Evolutionary conservation across 2,113 vertebrate genomes (phyloP).

Genomic region (Sorex araneus): DNA sequence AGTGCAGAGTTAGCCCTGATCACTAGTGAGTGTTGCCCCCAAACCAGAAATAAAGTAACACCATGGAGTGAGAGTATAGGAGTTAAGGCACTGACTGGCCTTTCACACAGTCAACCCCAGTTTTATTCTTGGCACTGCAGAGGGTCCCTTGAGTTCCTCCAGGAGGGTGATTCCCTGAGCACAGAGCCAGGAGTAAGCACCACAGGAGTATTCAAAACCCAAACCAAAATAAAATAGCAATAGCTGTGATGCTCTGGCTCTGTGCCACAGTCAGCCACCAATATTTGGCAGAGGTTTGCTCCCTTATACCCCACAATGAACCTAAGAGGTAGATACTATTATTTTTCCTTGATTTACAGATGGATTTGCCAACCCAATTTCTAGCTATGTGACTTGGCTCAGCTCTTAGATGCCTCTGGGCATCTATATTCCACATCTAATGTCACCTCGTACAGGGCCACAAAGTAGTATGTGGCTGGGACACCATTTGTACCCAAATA

Average conservation of each 20-base stretch:
- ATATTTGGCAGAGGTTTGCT: not conserved
- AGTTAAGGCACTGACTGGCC: no score
- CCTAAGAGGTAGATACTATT: not conserved
- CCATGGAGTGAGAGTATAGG: no score
- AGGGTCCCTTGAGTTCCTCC: no score
- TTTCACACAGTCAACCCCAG: no score
- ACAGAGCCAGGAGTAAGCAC: no score
- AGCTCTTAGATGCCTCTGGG: not conserved
- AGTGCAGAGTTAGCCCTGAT: no score
- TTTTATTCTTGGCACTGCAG: no score
- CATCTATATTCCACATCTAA: slow-evolving; percentile 10
- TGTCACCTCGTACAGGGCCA: not conserved
- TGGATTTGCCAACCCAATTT: not conserved
- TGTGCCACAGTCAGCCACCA: not conserved
- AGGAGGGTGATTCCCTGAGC: no score
- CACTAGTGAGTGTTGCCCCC: no score
- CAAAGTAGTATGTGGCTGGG: slow-evolving; percentile 19
- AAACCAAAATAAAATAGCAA: no score
- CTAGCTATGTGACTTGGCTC: not conserved
- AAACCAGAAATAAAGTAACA: no score
- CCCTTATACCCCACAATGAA: slow-evolving; percentile 18
- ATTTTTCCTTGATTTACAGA: slow-evolving; percentile 14
- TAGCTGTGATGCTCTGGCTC: not conserved
- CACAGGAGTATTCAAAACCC: no score
- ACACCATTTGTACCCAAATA: not conserved